Conservation (phyloP, 2,888 invertebrate genomes). For the Anthrax anthrax region DNA sequence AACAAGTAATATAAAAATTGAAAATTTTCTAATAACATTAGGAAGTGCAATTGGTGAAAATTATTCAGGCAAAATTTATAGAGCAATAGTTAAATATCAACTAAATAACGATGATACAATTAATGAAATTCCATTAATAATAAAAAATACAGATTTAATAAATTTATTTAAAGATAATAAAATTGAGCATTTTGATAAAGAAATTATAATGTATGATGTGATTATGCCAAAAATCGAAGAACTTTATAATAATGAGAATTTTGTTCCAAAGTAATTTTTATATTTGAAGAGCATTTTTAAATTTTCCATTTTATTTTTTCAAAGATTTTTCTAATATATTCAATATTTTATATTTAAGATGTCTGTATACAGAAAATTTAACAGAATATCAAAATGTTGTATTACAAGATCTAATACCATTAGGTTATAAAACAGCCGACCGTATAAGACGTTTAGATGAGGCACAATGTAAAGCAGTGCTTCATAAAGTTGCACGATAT, state of each 20-base stretch:
- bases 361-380: background rate
- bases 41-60: conserved; percentile 7
- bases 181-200: conserved; percentile 6
- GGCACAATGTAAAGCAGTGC: conserved; percentile 36
- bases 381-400: background rate
- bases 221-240: conserved; percentile 22
- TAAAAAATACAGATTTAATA: too few relatives aligned
- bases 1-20: background rate
- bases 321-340: background rate
- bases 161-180: background rate
- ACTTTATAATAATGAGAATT: conserved; percentile 14
- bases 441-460: conserved; percentile 41
- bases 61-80: conserved; percentile 6
- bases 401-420: conserved; percentile 33
- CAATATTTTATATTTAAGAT: background rate
- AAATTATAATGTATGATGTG: conserved; percentile 22
- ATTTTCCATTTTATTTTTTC: too few relatives aligned
- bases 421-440: conserved; percentile 39
- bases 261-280: conserved; percentile 1
- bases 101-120: too few relatives aligned
- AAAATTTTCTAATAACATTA: background rate
- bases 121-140: too few relatives aligned
- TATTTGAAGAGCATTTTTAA: background rate
- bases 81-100: background rate
- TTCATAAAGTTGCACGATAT: conserved; percentile 39